Conservation (phyloP, 2,113 vertebrate species). For the Pelecanus crispus region DNA sequence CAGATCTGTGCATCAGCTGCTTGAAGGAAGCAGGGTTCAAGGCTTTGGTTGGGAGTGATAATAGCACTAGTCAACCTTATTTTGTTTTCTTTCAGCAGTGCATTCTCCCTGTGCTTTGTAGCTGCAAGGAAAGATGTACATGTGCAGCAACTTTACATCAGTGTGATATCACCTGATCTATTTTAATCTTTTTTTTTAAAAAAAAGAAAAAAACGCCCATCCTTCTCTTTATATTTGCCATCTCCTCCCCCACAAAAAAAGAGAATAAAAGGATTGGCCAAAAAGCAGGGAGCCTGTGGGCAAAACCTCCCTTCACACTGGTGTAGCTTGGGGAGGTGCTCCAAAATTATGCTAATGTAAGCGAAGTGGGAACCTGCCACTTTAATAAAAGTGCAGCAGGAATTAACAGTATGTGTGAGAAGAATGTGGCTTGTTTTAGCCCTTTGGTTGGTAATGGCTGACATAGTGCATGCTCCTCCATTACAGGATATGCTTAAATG, state of each 20-base stretch:
- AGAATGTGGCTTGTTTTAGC: not conserved
- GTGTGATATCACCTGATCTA: not conserved
- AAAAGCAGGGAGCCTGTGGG: not conserved
- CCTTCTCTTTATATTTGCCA: not conserved
- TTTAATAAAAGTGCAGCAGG: not conserved
- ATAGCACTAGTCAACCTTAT: not conserved
- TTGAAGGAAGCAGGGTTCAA: not conserved
- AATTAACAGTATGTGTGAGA: not conserved
- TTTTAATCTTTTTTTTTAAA: not conserved
- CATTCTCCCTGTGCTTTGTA: not conserved
- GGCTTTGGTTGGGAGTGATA: not conserved
- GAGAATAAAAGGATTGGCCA: not conserved
- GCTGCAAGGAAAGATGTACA: not conserved
- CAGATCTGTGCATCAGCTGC: not conserved
- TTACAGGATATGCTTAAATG: not conserved
- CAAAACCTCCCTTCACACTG: not conserved
- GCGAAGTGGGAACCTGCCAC: not conserved
- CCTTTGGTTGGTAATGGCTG: not conserved
- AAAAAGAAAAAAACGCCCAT: not conserved
- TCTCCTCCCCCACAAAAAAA: not conserved
- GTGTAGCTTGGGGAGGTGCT: not conserved
- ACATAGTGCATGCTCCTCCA: not conserved
- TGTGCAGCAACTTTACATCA: not conserved
- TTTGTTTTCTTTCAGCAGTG: not conserved
- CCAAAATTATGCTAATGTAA: not conserved